Base-by-base conservation (phyloP, 2,113 vertebrate species). In the Micromys minutus region DNA sequence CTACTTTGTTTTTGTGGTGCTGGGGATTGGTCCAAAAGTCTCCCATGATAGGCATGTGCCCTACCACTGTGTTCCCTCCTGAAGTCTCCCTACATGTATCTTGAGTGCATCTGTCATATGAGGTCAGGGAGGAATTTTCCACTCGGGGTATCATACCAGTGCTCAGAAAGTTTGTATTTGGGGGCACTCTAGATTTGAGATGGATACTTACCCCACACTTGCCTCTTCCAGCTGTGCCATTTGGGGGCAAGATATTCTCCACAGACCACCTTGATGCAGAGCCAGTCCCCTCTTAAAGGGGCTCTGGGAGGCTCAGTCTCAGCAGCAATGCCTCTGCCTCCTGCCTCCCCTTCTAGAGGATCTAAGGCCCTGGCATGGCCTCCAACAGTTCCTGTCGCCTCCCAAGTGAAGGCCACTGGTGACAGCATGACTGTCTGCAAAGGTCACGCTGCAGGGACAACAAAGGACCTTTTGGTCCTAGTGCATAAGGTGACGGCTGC, bases 401-500 rank as follows among this genome's bases (percentile, higher is more conserved):
- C 91, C 91, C 36, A 1, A 59, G 15, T 16, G 1, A 95, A 91
- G 83, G 61, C 77, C 50, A 6, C 87, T 92, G 34, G 81, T 77
- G 91, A 84, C 84, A 85, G 79, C 36, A 10, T 50, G 77, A 76
- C 36, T 1, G 5, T 74, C 93, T 31, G 1, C 61, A 92, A 95
- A 97, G 94, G 93, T 93, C 96, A 97, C n/a, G 1, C 39, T 0
- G 0, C 76, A 7, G 76, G 57, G 76, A 96, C 87, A 67, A 97
- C 96, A 97, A 97, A 97, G 94, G 80, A 17, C 63, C 77, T 65
- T 86, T 91, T 4, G 95, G 77, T 98, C 93, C 84, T 34, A 0
- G 19, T 0, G 24, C 72, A 85, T 13, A 52, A 47, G 83, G 93
- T 86, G 89, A 86, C 79, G 10, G 3, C 84, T 22, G 31, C 88